phyloP scores from a whole-genome alignment of 35 echinoderm and acorn worm species.

The Nesometra sesokonis region DNA sequence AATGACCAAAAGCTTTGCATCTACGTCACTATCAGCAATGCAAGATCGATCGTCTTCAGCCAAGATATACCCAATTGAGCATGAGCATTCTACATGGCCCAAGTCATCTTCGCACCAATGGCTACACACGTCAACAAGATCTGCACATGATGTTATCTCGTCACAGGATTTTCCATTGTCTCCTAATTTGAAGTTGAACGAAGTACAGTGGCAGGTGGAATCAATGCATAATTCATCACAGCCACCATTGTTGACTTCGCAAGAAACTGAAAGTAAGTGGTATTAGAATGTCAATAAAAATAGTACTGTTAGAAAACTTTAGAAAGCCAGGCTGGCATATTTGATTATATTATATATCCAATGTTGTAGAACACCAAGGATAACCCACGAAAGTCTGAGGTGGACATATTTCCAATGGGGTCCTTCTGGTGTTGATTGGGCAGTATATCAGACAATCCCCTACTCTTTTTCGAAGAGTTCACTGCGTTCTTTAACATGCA shows the following conservation, averaged over 20 bases:
- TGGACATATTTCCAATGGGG: too few relatives aligned
- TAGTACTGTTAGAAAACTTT: too few relatives aligned
- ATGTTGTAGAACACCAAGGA: too few relatives aligned
- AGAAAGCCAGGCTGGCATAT: too few relatives aligned
- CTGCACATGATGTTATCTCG: background rate
- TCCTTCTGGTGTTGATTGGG: too few relatives aligned
- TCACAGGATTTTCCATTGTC: background rate
- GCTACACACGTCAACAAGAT: background rate
- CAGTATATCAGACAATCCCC: too few relatives aligned
- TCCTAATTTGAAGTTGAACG: background rate
- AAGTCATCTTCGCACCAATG: background rate
- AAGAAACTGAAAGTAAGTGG: background rate
- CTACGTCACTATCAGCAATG: background rate
- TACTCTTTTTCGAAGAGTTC: too few relatives aligned
- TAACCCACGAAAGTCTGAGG: too few relatives aligned
- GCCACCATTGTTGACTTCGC: background rate
- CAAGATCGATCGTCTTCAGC: background rate
- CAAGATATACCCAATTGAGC: background rate
- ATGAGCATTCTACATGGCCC: background rate
- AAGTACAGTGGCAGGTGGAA: background rate
- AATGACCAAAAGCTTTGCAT: background rate
- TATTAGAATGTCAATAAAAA: too few relatives aligned
- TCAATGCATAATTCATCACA: background rate
- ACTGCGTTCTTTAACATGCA: too few relatives aligned
- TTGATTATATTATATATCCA: too few relatives aligned